Percentiles rank a stretch among this genome's conserved stretches.
phyloP scores from a whole-genome alignment of 2,888 invertebrate species.

The Odontomyia ornata region DNA sequence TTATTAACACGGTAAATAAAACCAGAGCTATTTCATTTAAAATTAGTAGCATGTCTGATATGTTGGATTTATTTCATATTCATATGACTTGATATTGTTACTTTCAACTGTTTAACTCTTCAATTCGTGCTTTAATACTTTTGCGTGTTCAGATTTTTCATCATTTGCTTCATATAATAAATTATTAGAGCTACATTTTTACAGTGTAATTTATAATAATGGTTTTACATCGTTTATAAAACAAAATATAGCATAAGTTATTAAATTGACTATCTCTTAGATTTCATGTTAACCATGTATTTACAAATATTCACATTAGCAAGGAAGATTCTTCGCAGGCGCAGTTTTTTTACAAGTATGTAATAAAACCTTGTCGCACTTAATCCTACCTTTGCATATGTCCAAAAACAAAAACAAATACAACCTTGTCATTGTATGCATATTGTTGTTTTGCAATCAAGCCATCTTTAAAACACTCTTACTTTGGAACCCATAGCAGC shows the following conservation, averaged over 20 bases:
- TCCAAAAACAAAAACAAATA: not conserved
- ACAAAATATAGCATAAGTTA: slow-evolving; percentile 28
- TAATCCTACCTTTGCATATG: not conserved
- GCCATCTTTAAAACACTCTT: not conserved
- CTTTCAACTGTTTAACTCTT: not conserved
- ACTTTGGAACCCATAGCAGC: not conserved
- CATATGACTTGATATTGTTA: slow-evolving; percentile 19
- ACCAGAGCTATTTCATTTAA: slow-evolving; percentile 13
- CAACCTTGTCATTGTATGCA: not conserved
- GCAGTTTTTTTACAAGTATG: not conserved
- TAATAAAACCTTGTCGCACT: not conserved
- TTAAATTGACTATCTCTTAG: slow-evolving; percentile 13
- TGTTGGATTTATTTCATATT: slow-evolving; percentile 29
- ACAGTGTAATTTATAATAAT: slow-evolving; percentile 11
- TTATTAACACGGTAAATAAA: not conserved
- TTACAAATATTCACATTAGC: not conserved
- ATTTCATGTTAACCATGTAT: slow-evolving; percentile 15
- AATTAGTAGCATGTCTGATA: slow-evolving; percentile 24
- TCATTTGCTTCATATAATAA: slow-evolving; percentile 8
- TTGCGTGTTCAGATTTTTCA: not conserved
- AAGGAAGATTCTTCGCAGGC: not conserved
- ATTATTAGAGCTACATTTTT: slow-evolving; percentile 26
- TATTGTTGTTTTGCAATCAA: not conserved
- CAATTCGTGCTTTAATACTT: slow-evolving; percentile 28
- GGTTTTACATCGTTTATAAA: slow-evolving; percentile 29